phyloP scores from a whole-genome alignment of 2,888 invertebrate species.

The Lycocerus yunnanus region DNA sequence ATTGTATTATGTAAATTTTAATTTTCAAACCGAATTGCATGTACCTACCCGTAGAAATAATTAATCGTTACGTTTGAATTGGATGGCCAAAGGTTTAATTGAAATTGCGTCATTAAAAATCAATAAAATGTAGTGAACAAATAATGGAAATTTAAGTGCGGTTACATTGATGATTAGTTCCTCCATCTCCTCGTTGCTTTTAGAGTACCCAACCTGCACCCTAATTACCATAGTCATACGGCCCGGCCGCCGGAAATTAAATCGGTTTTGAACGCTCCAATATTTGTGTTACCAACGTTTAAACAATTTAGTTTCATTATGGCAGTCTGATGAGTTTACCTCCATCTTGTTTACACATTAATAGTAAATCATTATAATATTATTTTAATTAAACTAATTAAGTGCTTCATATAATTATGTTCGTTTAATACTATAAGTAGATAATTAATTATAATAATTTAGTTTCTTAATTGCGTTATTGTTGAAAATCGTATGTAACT shows the following conservation, averaged over 20 bases:
- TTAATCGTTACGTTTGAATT: not conserved
- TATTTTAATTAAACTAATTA: slow-evolving; percentile 2
- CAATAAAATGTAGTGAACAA: slow-evolving; percentile 43
- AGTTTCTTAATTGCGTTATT: not conserved
- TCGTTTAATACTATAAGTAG: not conserved
- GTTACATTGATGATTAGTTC: slow-evolving; percentile 54
- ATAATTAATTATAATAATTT: not conserved
- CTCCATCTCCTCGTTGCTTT: slow-evolving; percentile 47
- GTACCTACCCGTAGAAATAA: not conserved
- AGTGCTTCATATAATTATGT: not conserved
- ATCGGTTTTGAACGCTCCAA: slow-evolving; percentile 53
- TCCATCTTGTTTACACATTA: slow-evolving; percentile 14
- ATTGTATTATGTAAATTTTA: not conserved
- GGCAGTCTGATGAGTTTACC: slow-evolving; percentile 29
- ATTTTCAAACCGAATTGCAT: not conserved
- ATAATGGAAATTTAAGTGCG: slow-evolving; percentile 55
- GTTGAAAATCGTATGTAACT: no score
- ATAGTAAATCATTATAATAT: slow-evolving; percentile 23
- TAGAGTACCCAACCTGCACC: slow-evolving; percentile 54
- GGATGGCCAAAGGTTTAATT: slow-evolving; percentile 7
- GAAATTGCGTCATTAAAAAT: slow-evolving; percentile 13
- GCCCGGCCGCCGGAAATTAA: slow-evolving; percentile 53
- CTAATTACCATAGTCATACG: slow-evolving; percentile 58
- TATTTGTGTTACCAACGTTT: slow-evolving; percentile 55
- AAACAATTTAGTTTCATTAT: slow-evolving; percentile 55